Evolutionary conservation across 2,113 vertebrate genomes (phyloP), one percentile per base, ranked within the genome.

Genomic region (Cariama cristata): DNA sequence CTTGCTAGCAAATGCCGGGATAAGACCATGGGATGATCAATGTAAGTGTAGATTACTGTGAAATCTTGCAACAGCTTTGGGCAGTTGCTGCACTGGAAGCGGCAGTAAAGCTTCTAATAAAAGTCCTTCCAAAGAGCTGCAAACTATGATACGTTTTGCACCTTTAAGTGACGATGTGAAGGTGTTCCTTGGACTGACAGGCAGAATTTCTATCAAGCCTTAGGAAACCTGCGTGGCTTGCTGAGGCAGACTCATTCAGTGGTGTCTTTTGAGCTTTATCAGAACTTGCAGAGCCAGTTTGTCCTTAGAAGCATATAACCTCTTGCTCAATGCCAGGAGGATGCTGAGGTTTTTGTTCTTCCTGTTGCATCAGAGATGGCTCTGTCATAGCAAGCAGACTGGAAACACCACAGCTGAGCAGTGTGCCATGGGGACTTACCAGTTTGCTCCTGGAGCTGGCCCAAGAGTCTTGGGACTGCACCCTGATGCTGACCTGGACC

Each of bases 401-500:
- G 55, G 63, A 32, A 77, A 30, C 52, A 40, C 30, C 22, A 33
- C 27, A 56, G 67, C 2, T 8, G 5, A 68, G 56, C 24, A 17
- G 4, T 13, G 45, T 91, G 66, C 21, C 5, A 0, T 5, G 40
- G 44, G 60, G 52, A 75, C 4, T 42, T 11, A 44, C 0, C 3
- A 15, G 15, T 76, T 80, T 56, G 33, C 42, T 60, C 27, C 47
- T 50, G 50, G 35, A 91, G 35, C 5, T 12, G 6, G 35, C 44
- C 32, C 47, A 69, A n/a, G 56, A 86, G 40, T 50, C 15, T 42
- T 13, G 5, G 23, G 23, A 45, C 23, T 30, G 6, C 23, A n/a
- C 3, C 4, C 33, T 74, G 24, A 8, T 19, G 11, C 19, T 68
- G n/a, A 32, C 12, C 32, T 16, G 38, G 14, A n/a, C 6, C 0